These are phyloP conservation scores for Pseudochromis fuscus DNA, from an alignment of 2,797 vertebrate species.

Conservation along the genomic window DNA sequence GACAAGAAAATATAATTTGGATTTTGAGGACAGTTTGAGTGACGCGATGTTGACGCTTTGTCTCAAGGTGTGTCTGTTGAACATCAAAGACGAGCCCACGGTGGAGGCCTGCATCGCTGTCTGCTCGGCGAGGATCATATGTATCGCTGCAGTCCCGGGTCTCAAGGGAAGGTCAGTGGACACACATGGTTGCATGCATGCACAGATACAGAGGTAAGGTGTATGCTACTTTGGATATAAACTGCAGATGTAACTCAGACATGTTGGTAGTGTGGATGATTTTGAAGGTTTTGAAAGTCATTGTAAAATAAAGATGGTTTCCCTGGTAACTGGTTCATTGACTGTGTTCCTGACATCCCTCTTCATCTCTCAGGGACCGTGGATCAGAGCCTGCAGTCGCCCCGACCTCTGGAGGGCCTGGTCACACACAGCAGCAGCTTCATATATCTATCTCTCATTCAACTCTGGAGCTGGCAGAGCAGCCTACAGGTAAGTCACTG, in stretches of 20 bases:
- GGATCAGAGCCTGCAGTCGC: constrained; percentile 55
- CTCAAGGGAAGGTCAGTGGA: constrained; percentile 85
- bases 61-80: constrained; percentile 94
- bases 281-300: too few relatives aligned
- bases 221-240: neutral
- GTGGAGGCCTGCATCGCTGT: constrained; percentile 98
- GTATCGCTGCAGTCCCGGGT: constrained; percentile 95
- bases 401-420: constrained; percentile 49
- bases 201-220: neutral
- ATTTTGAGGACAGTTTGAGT: neutral
- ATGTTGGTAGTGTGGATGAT: neutral
- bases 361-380: constrained; percentile 76
- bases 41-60: neutral
- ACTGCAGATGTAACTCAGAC: neutral
- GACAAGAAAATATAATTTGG: neutral
- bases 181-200: neutral
- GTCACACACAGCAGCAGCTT: constrained; percentile 87
- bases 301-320: too few relatives aligned
- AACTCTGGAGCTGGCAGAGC: constrained; percentile 89
- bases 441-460: constrained; percentile 97
- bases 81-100: constrained; percentile 94
- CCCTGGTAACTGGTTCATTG: neutral
- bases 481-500: constrained; percentile 73
- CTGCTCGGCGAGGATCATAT: constrained; percentile 97
- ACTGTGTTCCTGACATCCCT: neutral